Evolutionary conservation across 2,797 vertebrate genomes (phyloP).

Genomic region (Sebastiscus albofasciatus): DNA sequence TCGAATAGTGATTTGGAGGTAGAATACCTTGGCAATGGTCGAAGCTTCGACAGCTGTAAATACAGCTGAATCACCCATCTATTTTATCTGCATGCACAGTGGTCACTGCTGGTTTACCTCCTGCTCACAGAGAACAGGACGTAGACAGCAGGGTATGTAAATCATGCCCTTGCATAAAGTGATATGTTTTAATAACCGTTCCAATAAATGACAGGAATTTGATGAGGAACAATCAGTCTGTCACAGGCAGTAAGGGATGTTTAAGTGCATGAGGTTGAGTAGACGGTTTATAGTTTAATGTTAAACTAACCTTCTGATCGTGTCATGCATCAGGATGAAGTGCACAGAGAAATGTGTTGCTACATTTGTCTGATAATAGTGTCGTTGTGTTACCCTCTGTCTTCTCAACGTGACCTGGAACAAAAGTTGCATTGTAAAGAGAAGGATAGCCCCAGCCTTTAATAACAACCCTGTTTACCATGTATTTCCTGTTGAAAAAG

Average conservation of each 20-base stretch:
- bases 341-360: slow-evolving; percentile 6
- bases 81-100: slow-evolving; percentile 5
- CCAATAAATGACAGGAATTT: slow-evolving; percentile 40
- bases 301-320: slow-evolving; percentile 9
- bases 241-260: slow-evolving; percentile 7
- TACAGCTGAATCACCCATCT: slow-evolving; percentile 14
- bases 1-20: too few species aligned
- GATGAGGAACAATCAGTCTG: not conserved
- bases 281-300: slow-evolving; percentile 18
- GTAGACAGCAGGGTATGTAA: slow-evolving; percentile 30
- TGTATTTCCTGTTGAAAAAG: slow-evolving; percentile 2
- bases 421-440: slow-evolving; percentile 17
- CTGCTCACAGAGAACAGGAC: slow-evolving; percentile 5
- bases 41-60: too few species aligned
- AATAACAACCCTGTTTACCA: not conserved
- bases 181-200: slow-evolving; percentile 4
- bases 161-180: slow-evolving; percentile 27
- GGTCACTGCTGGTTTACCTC: not conserved
- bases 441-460: not conserved
- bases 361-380: not conserved
- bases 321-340: not conserved
- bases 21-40: too few species aligned
- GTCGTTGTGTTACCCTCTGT: not conserved
- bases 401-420: not conserved
- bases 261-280: slow-evolving; percentile 24